These are phyloP conservation scores for Benthosema pterotum DNA, from an alignment of 2,797 vertebrate genomes.

Conservation along the genomic window DNA sequence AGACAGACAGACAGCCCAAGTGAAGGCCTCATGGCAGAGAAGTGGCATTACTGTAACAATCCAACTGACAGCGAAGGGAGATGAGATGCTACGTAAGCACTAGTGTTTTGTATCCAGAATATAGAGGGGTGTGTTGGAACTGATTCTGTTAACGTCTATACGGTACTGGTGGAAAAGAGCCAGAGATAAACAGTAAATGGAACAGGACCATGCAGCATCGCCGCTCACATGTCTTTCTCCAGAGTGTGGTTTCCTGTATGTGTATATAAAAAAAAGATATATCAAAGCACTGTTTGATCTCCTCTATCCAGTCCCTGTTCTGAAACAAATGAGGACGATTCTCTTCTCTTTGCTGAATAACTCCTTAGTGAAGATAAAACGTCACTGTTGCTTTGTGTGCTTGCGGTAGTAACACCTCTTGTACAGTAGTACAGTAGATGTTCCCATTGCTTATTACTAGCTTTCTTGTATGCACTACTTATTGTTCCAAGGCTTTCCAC, in stretches of 20 bases:
- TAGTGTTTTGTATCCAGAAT: conserved; percentile 32
- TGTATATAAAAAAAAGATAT: conserved; percentile 54
- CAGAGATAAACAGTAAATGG: conserved; percentile 65
- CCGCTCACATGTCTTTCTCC: conserved; percentile 50
- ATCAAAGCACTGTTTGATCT: conserved; percentile 78
- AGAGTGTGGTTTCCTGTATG: conserved; percentile 57
- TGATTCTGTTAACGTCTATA: conserved; percentile 43
- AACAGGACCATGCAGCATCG: conserved; percentile 28
- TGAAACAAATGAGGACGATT: conserved; percentile 71
- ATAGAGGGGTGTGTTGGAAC: conserved; percentile 36
- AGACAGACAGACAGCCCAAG: conserved; percentile 3
- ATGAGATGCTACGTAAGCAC: conserved; percentile 23
- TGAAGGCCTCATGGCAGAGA: conserved; percentile 34
- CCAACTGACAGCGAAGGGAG: conserved; percentile 36
- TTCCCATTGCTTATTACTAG: conserved; percentile 27
- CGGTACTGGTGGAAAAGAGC: conserved; percentile 25
- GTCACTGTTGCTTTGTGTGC: conserved; percentile 56
- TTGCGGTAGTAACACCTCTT: conserved; percentile 30
- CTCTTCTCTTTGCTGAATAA: conserved; percentile 36
- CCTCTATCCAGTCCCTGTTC: conserved; percentile 57
- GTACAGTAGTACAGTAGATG: conserved; percentile 16
- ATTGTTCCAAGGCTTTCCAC: conserved; percentile 21
- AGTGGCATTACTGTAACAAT: conserved; percentile 40
- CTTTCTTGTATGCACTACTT: conserved; percentile 28
- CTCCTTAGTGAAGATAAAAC: conserved; percentile 72